Conservation (phyloP, 2,797 vertebrate genomes). For the Aphelocoma californica region DNA sequence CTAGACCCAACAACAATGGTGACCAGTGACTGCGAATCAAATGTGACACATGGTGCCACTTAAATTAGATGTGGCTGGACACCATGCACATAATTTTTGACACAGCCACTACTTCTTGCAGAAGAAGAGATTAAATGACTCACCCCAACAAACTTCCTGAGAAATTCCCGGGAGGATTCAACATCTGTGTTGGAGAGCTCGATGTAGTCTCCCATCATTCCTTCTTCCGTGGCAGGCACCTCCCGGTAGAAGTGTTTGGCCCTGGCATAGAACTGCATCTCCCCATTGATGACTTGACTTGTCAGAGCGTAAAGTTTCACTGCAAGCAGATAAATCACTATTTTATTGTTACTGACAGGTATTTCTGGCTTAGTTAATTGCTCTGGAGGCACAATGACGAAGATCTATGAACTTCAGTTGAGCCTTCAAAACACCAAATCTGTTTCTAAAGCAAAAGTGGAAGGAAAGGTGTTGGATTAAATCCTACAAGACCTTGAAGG, state of each 20-base stretch:
- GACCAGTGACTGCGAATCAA: neutral
- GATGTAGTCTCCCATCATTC: constrained; percentile 96
- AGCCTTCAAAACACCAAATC: neutral
- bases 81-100: neutral
- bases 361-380: neutral
- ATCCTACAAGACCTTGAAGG: neutral
- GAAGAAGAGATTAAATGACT: constrained; percentile 58
- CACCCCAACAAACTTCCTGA: constrained; percentile 92
- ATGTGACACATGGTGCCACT: neutral
- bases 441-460: neutral
- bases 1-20: neutral
- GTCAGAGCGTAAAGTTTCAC: constrained; percentile 94
- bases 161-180: constrained; percentile 86
- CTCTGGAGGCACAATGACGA: neutral
- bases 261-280: constrained; percentile 95
- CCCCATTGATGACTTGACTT: constrained; percentile 91
- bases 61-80: neutral
- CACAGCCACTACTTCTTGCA: neutral
- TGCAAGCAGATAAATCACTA: constrained; percentile 70
- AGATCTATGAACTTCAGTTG: neutral
- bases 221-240: constrained; percentile 90
- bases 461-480: neutral
- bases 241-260: constrained; percentile 92
- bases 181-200: constrained; percentile 88
- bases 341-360: neutral